These are phyloP conservation scores for Holacanthella duospinosa DNA, from an alignment of 2,888 invertebrate species.

Conservation along the genomic window DNA sequence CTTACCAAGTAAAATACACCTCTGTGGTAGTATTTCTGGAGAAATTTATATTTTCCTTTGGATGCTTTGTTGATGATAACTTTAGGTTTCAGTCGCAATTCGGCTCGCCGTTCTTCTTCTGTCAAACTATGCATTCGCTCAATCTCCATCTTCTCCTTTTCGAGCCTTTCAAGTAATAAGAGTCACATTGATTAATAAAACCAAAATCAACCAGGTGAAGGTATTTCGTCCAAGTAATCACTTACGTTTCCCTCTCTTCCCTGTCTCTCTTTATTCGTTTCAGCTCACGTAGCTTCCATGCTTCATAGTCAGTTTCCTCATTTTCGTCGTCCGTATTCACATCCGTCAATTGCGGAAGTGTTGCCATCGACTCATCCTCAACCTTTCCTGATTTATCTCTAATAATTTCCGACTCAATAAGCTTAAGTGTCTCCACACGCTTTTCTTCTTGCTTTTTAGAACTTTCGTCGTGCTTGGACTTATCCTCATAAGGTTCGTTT, in stretches of 20 bases:
- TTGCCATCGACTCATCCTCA: slow-evolving; percentile 27
- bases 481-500: slow-evolving; percentile 75
- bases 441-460: slow-evolving; percentile 79
- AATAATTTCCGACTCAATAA: slow-evolving; percentile 79
- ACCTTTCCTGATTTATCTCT: slow-evolving; percentile 53
- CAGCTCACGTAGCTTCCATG: slow-evolving; percentile 94
- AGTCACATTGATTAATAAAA: no score
- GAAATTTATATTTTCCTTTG: slow-evolving; percentile 97
- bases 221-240: slow-evolving; percentile 36
- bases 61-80: slow-evolving; percentile 82
- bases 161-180: slow-evolving; percentile 49
- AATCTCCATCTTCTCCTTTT: slow-evolving; percentile 76
- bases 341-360: slow-evolving; percentile 59
- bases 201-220: background rate
- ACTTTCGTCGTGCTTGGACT: slow-evolving; percentile 67
- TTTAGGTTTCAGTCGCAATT: slow-evolving; percentile 82
- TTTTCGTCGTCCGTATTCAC: slow-evolving; percentile 91
- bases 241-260: slow-evolving; percentile 85
- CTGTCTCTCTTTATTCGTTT: slow-evolving; percentile 91
- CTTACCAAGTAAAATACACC: slow-evolving; percentile 89
- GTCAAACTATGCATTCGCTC: slow-evolving; percentile 86
- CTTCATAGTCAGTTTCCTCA: slow-evolving; percentile 84
- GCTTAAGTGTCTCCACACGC: slow-evolving; percentile 69
- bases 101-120: slow-evolving; percentile 88
- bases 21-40: slow-evolving; percentile 99